Percentiles rank a stretch among this genome's conserved stretches.
These are phyloP conservation scores for Sclerurus mexicanus DNA, from an alignment of 2,113 vertebrate genomes.

Conservation along the genomic window DNA sequence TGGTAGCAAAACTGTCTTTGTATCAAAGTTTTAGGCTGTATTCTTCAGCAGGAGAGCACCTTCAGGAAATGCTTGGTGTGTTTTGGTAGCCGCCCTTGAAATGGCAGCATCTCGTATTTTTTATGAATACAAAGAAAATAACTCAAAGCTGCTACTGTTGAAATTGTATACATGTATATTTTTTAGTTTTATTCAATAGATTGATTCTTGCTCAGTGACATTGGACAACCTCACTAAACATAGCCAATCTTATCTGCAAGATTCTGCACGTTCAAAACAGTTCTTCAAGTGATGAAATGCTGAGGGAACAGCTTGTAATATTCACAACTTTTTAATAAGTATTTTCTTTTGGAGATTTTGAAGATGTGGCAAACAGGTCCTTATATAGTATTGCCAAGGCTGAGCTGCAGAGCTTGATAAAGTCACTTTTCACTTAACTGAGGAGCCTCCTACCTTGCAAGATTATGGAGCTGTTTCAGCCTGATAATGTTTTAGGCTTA, in stretches of 20 bases:
- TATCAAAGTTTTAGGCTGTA: neutral
- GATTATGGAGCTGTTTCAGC: conserved; percentile 43
- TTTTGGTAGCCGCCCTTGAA: neutral
- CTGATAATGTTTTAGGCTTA: conserved; percentile 32
- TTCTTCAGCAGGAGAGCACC: neutral
- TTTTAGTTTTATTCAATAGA: neutral
- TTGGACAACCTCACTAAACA: neutral
- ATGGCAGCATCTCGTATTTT: neutral
- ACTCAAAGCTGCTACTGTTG: neutral
- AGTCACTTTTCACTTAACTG: conserved; percentile 20
- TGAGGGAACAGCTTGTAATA: conserved; percentile 59
- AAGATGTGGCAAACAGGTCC: conserved; percentile 37
- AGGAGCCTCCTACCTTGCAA: conserved; percentile 50
- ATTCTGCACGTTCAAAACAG: neutral
- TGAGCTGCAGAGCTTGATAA: conserved; percentile 44
- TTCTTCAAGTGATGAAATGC: neutral
- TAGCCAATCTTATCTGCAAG: neutral
- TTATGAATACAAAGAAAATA: neutral
- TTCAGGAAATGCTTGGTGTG: neutral
- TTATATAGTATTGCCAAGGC: conserved; percentile 57
- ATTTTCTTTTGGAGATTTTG: conserved; percentile 41
- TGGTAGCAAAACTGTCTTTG: neutral
- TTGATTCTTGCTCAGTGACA: neutral
- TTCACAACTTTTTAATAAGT: conserved; percentile 59
- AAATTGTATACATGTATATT: neutral